Conservation (phyloP, 1,140 invertebrate genomes). For the Orchesella cincta region DNA sequence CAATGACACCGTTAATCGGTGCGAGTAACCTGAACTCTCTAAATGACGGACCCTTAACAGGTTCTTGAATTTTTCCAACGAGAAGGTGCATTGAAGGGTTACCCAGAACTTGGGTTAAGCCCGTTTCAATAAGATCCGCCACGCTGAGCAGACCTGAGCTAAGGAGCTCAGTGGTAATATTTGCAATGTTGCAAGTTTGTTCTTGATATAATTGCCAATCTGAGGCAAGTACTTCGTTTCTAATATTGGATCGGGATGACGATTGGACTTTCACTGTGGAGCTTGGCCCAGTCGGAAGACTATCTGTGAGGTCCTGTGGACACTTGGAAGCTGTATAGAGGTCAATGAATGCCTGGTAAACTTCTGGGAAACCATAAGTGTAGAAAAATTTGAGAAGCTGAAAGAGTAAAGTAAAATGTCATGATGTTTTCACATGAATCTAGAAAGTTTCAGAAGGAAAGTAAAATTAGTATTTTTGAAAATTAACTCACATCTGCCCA, state of each 20-base stretch:
- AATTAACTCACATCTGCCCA: constrained; percentile 26
- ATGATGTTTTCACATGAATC: neutral
- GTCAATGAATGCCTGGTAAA: constrained; percentile 14
- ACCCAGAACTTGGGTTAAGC: neutral
- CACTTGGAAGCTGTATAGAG: neutral
- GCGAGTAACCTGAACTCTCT: neutral
- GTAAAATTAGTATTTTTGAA: neutral
- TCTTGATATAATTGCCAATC: neutral
- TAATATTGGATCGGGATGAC: neutral
- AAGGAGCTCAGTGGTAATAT: neutral
- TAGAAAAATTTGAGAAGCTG: constrained; percentile 1
- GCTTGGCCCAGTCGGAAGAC: neutral
- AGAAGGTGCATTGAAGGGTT: neutral
- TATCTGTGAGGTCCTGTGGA: neutral
- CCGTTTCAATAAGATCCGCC: neutral
- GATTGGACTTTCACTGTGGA: neutral
- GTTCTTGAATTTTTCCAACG: neutral
- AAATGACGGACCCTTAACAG: neutral
- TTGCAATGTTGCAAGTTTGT: neutral
- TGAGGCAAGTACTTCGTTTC: neutral
- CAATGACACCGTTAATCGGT: neutral
- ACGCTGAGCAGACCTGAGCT: neutral
- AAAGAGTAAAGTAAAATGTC: neutral
- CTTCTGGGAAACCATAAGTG: neutral
- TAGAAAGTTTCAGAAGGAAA: neutral